Evolutionary conservation across 2,888 invertebrate genomes (phyloP).

Genomic region (Lasiommata megera): DNA sequence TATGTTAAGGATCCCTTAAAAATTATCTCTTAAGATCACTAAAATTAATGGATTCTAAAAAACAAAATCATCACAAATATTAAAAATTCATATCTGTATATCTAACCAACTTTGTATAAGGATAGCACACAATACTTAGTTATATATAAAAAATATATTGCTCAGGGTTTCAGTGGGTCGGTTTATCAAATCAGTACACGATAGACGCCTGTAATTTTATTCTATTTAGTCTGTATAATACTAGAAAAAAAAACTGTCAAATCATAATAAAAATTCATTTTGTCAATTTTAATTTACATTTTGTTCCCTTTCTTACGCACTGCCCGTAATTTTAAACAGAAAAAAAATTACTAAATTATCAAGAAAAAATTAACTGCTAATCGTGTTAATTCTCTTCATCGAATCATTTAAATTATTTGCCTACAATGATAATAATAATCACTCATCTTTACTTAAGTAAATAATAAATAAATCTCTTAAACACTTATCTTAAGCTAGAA

Average conservation of each 20-base stretch:
- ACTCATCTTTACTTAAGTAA: conserved; percentile 41
- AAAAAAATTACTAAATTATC: conserved; percentile 20
- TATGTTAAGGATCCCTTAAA: conserved; percentile 32
- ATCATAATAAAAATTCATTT: conserved; percentile 23
- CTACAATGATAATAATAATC: conserved; percentile 32
- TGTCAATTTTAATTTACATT: conserved; percentile 36
- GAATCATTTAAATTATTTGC: conserved; percentile 31
- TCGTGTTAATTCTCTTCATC: conserved; percentile 32
- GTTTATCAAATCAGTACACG: conserved; percentile 73
- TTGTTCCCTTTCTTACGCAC: conserved; percentile 48
- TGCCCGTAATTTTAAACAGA: conserved; percentile 35
- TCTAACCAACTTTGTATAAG: conserved; percentile 69
- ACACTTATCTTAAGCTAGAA: conserved; percentile 47
- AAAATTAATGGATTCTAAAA: conserved; percentile 60
- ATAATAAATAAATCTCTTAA: conserved; percentile 43
- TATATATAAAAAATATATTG: conserved; percentile 79
- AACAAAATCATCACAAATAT: conserved; percentile 67
- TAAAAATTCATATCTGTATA: conserved; percentile 64
- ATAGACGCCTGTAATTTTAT: conserved; percentile 48
- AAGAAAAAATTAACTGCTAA: conserved; percentile 30
- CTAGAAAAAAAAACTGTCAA: conserved; percentile 34
- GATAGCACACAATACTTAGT: conserved; percentile 70
- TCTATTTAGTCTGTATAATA: conserved; percentile 43
- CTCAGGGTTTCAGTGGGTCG: conserved; percentile 77
- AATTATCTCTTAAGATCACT: conserved; percentile 48